A percentile compares a stretch with the other conserved stretches of the same genome.
Conservation (phyloP, 1,140 invertebrate genomes). For the Bacillus rossius region DNA sequence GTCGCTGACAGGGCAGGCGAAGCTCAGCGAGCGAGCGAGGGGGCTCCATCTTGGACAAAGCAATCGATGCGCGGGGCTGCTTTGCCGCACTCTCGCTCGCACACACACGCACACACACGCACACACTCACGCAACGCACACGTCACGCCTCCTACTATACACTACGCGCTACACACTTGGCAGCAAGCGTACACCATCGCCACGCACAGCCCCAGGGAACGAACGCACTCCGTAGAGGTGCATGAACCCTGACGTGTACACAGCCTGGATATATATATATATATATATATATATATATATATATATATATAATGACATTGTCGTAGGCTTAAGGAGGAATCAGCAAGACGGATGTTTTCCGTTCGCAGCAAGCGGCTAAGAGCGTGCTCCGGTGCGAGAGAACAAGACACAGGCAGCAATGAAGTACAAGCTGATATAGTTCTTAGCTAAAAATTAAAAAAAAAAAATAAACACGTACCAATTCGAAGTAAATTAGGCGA, state of each 20-base stretch:
- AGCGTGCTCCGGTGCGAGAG: too few species aligned
- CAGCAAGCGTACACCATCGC: neutral
- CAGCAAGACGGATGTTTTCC: too few species aligned
- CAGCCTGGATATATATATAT: too few species aligned
- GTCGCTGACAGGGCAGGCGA: neutral
- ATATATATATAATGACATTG: too few species aligned
- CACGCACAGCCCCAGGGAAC: too few species aligned
- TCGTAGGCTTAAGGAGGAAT: too few species aligned
- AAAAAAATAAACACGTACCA: constrained; percentile 18
- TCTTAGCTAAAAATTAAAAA: too few species aligned
- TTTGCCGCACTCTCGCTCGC: neutral
- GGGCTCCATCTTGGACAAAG: neutral
- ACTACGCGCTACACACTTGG: neutral
- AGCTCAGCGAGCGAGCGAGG: neutral
- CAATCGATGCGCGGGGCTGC: neutral
- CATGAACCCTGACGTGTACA: too few species aligned
- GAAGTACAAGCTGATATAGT: neutral
- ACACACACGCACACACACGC: neutral
- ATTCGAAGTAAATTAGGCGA: constrained; percentile 19
- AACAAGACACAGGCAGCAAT: neutral
- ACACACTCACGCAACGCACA: neutral
- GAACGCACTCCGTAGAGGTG: too few species aligned
- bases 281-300: too few species aligned
- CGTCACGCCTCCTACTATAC: neutral
- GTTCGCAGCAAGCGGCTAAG: too few species aligned